These are phyloP conservation scores for Apis florea DNA, from an alignment of 1,140 invertebrate genomes.

Conservation along the genomic window DNA sequence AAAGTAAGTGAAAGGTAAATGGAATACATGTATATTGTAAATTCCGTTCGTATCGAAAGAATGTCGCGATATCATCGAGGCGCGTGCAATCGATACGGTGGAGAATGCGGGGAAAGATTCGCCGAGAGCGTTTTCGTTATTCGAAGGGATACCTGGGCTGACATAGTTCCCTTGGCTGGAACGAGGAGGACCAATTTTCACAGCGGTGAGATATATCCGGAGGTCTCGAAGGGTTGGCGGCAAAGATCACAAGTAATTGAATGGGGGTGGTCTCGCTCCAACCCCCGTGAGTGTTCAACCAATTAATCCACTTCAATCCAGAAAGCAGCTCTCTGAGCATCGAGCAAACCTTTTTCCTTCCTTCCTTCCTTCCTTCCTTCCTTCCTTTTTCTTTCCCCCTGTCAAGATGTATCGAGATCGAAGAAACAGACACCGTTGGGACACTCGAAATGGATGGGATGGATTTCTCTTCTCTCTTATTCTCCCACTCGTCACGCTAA, in stretches of 20 bases:
- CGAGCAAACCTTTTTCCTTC: slow-evolving; percentile 60
- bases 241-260: slow-evolving; percentile 74
- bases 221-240: slow-evolving; percentile 70
- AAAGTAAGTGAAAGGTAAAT: too few relatives aligned
- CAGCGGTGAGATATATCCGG: slow-evolving; percentile 62
- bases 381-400: slow-evolving; percentile 42
- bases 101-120: slow-evolving; percentile 60
- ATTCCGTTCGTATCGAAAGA: slow-evolving; percentile 2
- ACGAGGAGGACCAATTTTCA: slow-evolving; percentile 63
- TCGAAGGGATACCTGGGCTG: slow-evolving; percentile 60
- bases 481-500: too few relatives aligned
- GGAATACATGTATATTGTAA: too few relatives aligned
- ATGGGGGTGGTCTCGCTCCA: slow-evolving; percentile 66
- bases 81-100: slow-evolving; percentile 54
- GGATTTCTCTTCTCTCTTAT: too few relatives aligned
- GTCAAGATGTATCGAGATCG: slow-evolving; percentile 73
- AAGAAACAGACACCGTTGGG: slow-evolving; percentile 66
- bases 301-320: slow-evolving; percentile 77
- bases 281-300: slow-evolving; percentile 75
- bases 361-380: too few relatives aligned
- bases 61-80: background rate
- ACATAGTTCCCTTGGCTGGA: slow-evolving; percentile 45
- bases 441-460: slow-evolving; percentile 40
- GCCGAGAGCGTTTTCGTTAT: slow-evolving; percentile 62
- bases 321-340: slow-evolving; percentile 68